Percentiles rank a stretch among this genome's conserved stretches.
Conservation (phyloP, 2,888 invertebrate genomes). For the Drosophila falleni region DNA sequence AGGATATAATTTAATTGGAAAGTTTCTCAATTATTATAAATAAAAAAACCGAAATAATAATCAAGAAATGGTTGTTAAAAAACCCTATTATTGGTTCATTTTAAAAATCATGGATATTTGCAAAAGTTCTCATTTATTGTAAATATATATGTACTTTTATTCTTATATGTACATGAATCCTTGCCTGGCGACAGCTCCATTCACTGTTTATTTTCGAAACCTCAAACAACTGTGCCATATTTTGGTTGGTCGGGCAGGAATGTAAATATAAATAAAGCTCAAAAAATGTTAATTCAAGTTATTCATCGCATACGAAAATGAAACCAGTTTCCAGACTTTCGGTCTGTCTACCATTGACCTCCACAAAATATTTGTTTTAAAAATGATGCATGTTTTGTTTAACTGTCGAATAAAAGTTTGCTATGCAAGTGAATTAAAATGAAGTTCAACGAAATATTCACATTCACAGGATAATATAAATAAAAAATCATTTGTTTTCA, state of each 20-base stretch:
- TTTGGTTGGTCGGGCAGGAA: conserved; percentile 11
- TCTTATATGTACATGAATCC: conserved; percentile 2
- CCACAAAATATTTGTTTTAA: conserved; percentile 44
- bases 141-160: neutral
- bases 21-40: neutral
- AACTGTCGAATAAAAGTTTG: conserved; percentile 28
- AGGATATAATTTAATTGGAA: conserved; percentile 1
- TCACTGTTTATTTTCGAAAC: conserved; percentile 22
- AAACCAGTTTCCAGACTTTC: conserved; percentile 63
- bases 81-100: neutral
- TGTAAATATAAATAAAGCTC: conserved; percentile 27
- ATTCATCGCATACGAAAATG: conserved; percentile 53
- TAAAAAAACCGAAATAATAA: neutral
- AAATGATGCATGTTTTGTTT: conserved; percentile 38
- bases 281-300: conserved; percentile 52
- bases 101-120: neutral
- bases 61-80: neutral
- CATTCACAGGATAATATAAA: neutral
- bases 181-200: conserved; percentile 3
- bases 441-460: neutral
- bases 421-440: conserved; percentile 39
- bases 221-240: conserved; percentile 44
- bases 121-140: neutral
- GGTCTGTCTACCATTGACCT: conserved; percentile 69
- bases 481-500: neutral